A percentile compares a stretch with the other conserved stretches of the same genome.
Conservation (phyloP, 1,140 invertebrate genomes). For the Pseudomyrmex flavicornis region DNA sequence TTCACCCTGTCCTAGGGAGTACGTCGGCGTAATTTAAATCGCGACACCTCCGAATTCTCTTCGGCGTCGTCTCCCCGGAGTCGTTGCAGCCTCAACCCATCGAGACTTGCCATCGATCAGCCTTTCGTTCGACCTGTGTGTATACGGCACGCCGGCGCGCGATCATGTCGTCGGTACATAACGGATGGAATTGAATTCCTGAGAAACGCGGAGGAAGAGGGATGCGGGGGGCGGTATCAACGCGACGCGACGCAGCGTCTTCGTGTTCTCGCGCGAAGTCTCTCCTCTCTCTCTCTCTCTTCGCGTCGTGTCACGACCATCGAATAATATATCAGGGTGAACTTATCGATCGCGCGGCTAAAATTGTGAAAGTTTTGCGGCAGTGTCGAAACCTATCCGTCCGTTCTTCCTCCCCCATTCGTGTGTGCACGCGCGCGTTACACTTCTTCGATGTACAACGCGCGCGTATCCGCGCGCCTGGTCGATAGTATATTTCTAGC, state of each 20-base stretch:
- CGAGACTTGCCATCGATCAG: conserved; percentile 65
- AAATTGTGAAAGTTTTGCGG: conserved; percentile 73
- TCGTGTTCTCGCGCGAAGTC: conserved; percentile 33
- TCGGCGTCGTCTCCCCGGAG: background rate
- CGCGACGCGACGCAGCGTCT: background rate
- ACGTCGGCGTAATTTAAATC: conserved; percentile 37
- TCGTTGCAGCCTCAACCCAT: conserved; percentile 10
- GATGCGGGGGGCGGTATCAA: background rate
- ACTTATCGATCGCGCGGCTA: conserved; percentile 62
- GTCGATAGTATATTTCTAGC: conserved; percentile 64
- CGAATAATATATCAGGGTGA: conserved; percentile 69
- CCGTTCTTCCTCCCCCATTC: background rate
- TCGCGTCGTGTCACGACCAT: conserved; percentile 42
- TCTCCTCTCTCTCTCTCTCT: conserved; percentile 24
- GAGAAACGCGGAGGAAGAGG: background rate
- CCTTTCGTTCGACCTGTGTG: conserved; percentile 50
- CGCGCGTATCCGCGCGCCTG: conserved; percentile 11
- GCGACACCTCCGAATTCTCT: conserved; percentile 51
- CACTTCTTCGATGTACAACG: background rate
- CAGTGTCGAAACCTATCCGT: background rate
- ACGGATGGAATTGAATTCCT: conserved; percentile 64
- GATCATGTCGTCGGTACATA: conserved; percentile 61
- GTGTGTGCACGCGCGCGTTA: conserved; percentile 12
- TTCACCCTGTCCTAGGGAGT: background rate
- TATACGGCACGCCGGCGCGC: conserved; percentile 15